Evolutionary conservation across 2,888 invertebrate species (phyloP), one percentile per base, ranked within the genome.

Genomic region (Ashinkailepas kermadecensis): DNA sequence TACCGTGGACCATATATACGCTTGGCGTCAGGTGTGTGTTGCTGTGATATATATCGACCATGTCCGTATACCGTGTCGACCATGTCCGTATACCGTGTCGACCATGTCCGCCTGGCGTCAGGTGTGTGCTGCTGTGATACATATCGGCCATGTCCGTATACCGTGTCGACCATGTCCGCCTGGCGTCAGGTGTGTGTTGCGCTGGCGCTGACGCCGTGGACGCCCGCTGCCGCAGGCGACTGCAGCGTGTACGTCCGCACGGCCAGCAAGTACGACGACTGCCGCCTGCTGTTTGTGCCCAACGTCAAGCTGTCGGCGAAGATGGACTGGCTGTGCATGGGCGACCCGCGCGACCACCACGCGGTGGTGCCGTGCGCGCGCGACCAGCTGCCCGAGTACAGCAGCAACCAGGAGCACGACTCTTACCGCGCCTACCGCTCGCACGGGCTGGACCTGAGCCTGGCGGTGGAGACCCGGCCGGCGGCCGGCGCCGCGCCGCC

Each of bases 241-340:
- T 89, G 99, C 83, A 95, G 97, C 88, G 95, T 99, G 85, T 96
- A 94, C 86, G 96, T 97, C 3, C 91, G 97, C 82, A 99, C 99
- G 0, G 99, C 99, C 0, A 98, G 98, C 83, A 98, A 99, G 87
- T 99, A 99, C 89, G 99, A 99, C 88, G 99, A 99, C 88, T 97
- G 97, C 86, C 92, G 95, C 81, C 91, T 99, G 84, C 88, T 99
- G 64, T 95, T 96, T 86, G 90, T 99, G 85, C 99, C 99, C 0
- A 93, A 94, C 86, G 90, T 99, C 78, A 93, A 94, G 80, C 83
- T 97, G 81, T 91, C 92, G 23, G 91, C 95, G 21, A 94, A 94
- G 86, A 89, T 98, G 85, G 92, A 93, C 85, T 99, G 98, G 99
- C 90, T 93, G 82, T 97, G 97, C 87, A 89, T 94, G 80, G 97